Evolutionary conservation across 2,113 vertebrate species (phyloP), one percentile per base, ranked within the genome.

Genomic region (Chaenogobius annularis): DNA sequence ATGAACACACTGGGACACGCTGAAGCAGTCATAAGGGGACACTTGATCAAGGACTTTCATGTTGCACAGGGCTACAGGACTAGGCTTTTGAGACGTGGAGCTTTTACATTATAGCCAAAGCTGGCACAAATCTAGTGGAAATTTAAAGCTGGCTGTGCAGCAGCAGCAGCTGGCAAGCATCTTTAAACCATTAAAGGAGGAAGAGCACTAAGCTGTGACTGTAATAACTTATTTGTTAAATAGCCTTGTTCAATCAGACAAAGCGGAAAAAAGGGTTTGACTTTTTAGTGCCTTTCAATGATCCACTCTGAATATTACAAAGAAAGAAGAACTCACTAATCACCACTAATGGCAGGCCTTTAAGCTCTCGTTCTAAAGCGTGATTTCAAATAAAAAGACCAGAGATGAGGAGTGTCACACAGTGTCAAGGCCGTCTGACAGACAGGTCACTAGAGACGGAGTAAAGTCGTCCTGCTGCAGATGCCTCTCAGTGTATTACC

Each of bases 101-200:
- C 26, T 44, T 44, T 40, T 14, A 7, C 8, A 37, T 58, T 55
- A 69, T 56, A 50, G 72, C 8, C 22, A 61, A 3, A 19, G 35
- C 5, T 50, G 40, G 58, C n/a, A 37, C 1, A 44, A 59, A 26
- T 58, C 23, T 31, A 55, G 19, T 50, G 19, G n/a, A 59, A 72
- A 72, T 54, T n/a, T 47, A 47, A 54, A 17, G 62, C 15, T 56
- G 72, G 68, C 61, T 70, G 54, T 7, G 35, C 35, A 46, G 44
- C 37, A 20, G 35, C 19, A 58, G 35, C 54, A 74, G 55, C 66
- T 66, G 35, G 11, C n/a, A 3, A 6, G 67, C 37, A 65, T 65
- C 40, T 46, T 66, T 20, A 40, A n/a, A 35, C 9, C 26, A 31
- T 61, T 61, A 61, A 61, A 61, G 12, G 13, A 61, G 22, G 35